phyloP scores from a whole-genome alignment of 1,140 invertebrate species.

The Drosophila parabipectinata region DNA sequence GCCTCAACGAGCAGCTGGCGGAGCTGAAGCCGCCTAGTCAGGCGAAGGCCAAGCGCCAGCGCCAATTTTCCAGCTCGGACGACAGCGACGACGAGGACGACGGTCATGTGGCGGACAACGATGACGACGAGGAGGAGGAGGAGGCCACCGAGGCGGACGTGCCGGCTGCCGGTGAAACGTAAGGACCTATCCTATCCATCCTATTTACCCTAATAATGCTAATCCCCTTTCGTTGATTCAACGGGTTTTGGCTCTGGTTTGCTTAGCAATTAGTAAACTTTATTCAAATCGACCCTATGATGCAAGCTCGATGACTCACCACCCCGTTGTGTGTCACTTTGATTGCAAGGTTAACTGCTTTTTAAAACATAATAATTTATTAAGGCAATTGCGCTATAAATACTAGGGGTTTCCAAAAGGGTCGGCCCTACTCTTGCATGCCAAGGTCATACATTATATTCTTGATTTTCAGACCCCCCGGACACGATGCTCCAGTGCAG shows the following conservation, averaged over 20 bases:
- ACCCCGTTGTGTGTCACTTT: neutral
- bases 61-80: constrained; percentile 69
- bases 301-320: constrained; percentile 12
- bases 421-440: neutral
- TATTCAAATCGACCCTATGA: constrained; percentile 32
- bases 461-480: constrained; percentile 64
- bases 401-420: no score
- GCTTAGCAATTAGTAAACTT: neutral
- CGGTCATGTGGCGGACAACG: constrained; percentile 49
- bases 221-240: neutral
- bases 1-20: constrained; percentile 76
- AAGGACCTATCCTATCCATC: neutral
- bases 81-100: constrained; percentile 72
- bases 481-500: constrained; percentile 94
- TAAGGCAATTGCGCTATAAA: neutral
- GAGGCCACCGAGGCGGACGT: constrained; percentile 62
- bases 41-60: constrained; percentile 48
- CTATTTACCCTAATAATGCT: neutral
- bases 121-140: constrained; percentile 61
- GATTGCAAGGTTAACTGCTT: constrained; percentile 24
- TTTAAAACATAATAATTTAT: constrained; percentile 4
- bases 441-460: neutral
- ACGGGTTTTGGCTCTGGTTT: neutral
- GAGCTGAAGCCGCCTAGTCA: constrained; percentile 63
- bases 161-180: constrained; percentile 60